Conservation (phyloP, 2,113 vertebrate genomes). For the Myodes glareolus region DNA sequence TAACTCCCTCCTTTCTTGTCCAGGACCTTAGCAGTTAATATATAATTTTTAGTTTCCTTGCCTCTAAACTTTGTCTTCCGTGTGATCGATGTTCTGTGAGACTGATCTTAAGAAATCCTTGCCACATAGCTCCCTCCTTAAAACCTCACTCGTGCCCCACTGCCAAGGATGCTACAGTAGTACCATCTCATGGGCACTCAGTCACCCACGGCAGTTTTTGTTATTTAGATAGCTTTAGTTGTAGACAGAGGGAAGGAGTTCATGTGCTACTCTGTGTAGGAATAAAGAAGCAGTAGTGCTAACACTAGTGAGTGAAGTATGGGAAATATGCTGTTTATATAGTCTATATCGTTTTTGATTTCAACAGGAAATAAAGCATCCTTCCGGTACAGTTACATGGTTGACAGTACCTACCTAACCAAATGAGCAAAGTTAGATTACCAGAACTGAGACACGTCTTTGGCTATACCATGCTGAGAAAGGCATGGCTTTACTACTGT, state of each 20-base stretch:
- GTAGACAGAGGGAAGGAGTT: neutral
- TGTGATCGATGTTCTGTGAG: neutral
- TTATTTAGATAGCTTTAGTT: constrained; percentile 14
- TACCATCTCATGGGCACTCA: neutral
- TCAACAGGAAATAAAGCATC: neutral
- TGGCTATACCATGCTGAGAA: neutral
- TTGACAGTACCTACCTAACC: neutral
- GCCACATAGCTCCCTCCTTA: neutral
- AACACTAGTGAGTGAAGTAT: constrained; percentile 37
- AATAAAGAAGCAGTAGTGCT: neutral
- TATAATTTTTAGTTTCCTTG: constrained; percentile 21
- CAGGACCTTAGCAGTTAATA: constrained; percentile 28
- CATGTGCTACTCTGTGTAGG: neutral
- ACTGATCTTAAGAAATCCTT: neutral
- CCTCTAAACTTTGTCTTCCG: neutral
- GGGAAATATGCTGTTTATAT: neutral
- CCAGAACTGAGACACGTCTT: neutral
- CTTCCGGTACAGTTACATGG: neutral
- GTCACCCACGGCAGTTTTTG: neutral
- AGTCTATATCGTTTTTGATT: constrained; percentile 18
- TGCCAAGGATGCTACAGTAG: neutral
- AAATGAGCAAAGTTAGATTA: constrained; percentile 34
- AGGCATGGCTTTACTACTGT: neutral
- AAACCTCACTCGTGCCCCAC: neutral
- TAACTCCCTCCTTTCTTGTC: constrained; percentile 6